Evolutionary conservation across 1,140 invertebrate genomes (phyloP), one percentile per base, ranked within the genome.

Genomic region (Drosophila gunungcola): DNA sequence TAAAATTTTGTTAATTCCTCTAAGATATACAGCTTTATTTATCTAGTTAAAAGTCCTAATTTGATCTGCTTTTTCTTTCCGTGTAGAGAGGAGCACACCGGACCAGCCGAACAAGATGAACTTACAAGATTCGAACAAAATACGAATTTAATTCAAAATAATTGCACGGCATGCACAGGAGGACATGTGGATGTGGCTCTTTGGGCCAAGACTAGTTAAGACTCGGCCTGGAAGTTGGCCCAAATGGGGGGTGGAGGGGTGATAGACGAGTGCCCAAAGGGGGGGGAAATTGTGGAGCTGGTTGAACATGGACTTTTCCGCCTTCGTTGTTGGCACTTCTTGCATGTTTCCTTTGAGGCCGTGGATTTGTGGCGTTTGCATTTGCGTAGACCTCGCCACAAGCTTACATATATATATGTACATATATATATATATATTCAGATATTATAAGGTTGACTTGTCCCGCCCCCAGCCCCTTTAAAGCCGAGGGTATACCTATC

Each of bases 141-240:
- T 91, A 91, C 89, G 89, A 91, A 91, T 91, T 91, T 91, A 84
- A 85, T 91, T 85, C 78, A 85, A 91, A 91, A 91, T 91, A 91
- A 91, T 91, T 91, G 89, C 89, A 85, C 78, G 84, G 88, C 84
- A 91, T 85, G 84, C 80, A 83, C 56, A 74, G 70, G 80, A 90
- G 56, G 49, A 80, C 46, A 63, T 65, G 62, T 68, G 72, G 52
- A 63, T 51, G 3, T 34, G 25, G 45, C 43, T 27, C 49, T 55
- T 58, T 84, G 77, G 73, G 34, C 58, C 27, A 60, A 63, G 60
- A 56, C 68, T 49, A 49, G 65, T 57, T 70, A 57, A 69, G 52
- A n/a, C 64, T 52, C 32, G 10, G 7, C 64, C 48, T 65, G 64
- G 45, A 45, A 43, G 46, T 57, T 72, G 55, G 58, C 53, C 49